Conservation (phyloP, 2,797 vertebrate species). For the Enteromius mattozi region DNA sequence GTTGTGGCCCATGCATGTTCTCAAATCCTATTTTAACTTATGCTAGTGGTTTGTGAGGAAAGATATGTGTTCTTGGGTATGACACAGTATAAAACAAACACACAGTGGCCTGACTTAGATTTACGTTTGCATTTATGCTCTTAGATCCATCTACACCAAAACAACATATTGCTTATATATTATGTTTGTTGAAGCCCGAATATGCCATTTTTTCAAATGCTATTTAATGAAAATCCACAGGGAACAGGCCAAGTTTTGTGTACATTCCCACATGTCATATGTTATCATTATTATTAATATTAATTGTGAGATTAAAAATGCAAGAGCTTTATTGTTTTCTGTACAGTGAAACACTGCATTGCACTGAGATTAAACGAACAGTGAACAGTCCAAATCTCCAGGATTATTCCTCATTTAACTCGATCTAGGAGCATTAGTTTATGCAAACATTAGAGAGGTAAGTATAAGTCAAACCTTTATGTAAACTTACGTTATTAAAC, state of each 20-base stretch:
- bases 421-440: neutral
- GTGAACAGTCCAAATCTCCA: neutral
- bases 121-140: neutral
- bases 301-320: conserved; percentile 4
- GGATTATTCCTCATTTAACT: neutral
- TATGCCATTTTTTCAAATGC: neutral
- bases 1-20: neutral
- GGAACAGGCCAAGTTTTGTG: neutral
- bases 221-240: neutral
- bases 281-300: conserved; percentile 8
- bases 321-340: conserved; percentile 10
- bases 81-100: neutral
- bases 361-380: conserved; percentile 13
- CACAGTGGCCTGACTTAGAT: neutral
- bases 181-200: neutral
- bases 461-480: neutral
- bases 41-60: neutral
- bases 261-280: neutral
- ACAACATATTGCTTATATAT: neutral
- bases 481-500: neutral
- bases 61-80: neutral
- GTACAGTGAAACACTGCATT: neutral
- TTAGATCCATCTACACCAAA: neutral
- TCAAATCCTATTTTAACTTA: neutral
- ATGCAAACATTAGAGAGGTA: neutral